A percentile compares a stretch with the other conserved stretches of the same genome.
phyloP scores from a whole-genome alignment of 2,888 invertebrate genomes.

The Scrobipalpa atriplicella region DNA sequence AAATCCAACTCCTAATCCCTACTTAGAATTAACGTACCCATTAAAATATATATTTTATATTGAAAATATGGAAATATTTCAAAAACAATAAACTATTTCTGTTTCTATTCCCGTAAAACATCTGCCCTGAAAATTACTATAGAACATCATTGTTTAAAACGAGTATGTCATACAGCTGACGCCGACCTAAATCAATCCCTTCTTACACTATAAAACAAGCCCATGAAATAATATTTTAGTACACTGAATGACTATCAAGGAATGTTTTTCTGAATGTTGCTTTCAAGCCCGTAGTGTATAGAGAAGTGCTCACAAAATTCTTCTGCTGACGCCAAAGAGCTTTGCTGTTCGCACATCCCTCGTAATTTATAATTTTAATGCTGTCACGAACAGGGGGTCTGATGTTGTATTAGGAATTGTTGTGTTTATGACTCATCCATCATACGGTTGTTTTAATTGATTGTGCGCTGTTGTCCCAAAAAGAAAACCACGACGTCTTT shows the following conservation, averaged over 20 bases:
- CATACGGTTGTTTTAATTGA: not conserved
- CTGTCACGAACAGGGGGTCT: slow-evolving; percentile 9
- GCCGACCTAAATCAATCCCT: slow-evolving; percentile 18
- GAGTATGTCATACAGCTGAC: slow-evolving; percentile 15
- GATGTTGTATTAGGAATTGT: not conserved
- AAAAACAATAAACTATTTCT: slow-evolving; percentile 5
- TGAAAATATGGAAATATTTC: no score
- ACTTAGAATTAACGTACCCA: not conserved
- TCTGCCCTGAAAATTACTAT: slow-evolving; percentile 13
- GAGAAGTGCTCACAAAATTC: not conserved
- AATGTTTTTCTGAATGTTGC: not conserved
- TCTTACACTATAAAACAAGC: not conserved
- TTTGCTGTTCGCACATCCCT: not conserved
- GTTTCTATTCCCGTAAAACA: not conserved
- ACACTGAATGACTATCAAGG: not conserved
- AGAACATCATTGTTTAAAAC: slow-evolving; percentile 5
- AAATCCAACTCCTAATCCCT: not conserved
- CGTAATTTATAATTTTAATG: slow-evolving; percentile 29
- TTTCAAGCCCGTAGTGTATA: not conserved
- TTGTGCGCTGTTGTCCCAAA: no score
- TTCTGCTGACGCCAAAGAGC: not conserved
- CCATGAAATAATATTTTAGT: not conserved
- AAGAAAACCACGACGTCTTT: not conserved
- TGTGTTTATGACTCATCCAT: slow-evolving; percentile 12
- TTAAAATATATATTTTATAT: no score